Percentiles rank a stretch among this genome's conserved stretches.
Evolutionary conservation across 2,888 invertebrate genomes (phyloP).

Genomic region (Atethmia centrago): DNA sequence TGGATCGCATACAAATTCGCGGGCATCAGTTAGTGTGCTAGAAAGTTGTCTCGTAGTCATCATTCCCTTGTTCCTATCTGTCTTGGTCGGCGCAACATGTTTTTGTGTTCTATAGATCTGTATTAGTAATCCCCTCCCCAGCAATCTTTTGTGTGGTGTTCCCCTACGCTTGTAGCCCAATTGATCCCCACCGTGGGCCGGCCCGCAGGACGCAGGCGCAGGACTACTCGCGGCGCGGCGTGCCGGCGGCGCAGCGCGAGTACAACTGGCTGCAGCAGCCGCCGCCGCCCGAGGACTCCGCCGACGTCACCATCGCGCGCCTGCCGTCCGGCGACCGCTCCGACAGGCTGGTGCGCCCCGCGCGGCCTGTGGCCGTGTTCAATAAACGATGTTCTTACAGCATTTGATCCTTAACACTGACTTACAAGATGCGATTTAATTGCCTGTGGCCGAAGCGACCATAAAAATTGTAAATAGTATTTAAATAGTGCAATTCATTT

Average conservation of each 20-base stretch:
- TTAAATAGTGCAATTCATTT: too few relatives aligned
- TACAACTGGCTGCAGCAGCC: slow-evolving; percentile 98
- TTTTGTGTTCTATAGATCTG: background rate
- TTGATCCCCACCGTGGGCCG: too few relatives aligned
- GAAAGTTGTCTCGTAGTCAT: background rate
- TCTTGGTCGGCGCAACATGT: background rate
- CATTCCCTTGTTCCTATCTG: background rate
- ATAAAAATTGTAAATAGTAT: too few relatives aligned
- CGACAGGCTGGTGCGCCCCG: slow-evolving; percentile 94
- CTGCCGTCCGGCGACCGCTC: slow-evolving; percentile 96
- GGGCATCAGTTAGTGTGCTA: too few relatives aligned
- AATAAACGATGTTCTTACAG: background rate
- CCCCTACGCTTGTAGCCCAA: background rate
- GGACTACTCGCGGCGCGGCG: slow-evolving; percentile 97
- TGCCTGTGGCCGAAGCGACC: too few relatives aligned
- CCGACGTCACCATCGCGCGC: slow-evolving; percentile 95
- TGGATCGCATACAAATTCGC: too few relatives aligned
- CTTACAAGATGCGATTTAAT: too few relatives aligned
- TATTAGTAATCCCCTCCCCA: background rate
- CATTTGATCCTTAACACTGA: too few relatives aligned
- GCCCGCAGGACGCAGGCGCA: slow-evolving; percentile 94
- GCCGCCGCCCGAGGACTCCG: slow-evolving; percentile 97
- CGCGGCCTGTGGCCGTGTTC: too few relatives aligned
- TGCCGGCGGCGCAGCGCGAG: slow-evolving; percentile 97
- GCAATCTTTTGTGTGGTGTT: background rate